Evolutionary conservation across 1,140 invertebrate species (phyloP), one percentile per base, ranked within the genome.

Genomic region (Caenorhabditis brenneri): DNA sequence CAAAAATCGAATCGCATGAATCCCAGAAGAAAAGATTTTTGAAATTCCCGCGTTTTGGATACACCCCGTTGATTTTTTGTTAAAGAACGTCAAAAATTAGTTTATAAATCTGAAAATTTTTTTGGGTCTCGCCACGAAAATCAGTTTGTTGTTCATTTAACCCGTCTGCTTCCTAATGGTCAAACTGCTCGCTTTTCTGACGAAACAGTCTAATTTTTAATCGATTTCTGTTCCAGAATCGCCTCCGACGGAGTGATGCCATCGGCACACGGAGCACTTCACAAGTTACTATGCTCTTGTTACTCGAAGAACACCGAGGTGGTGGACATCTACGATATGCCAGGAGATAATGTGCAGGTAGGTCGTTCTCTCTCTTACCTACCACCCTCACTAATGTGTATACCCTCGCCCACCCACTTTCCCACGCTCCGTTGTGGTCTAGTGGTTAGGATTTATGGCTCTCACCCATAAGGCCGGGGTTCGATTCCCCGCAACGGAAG

Each of bases 391-490:
- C 49, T 51, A 51, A 4, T 51, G 6, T 51, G 5, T 42, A 5
- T 42, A 42, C 39, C 12, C 39, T 42, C 39, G 39, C n/a, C n/a
- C n/a, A n/a, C n/a, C n/a, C n/a, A n/a, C n/a, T n/a, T n/a, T n/a
- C n/a, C n/a, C 39, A 12, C 39, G 39, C 39, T 42, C 39, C 12
- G 39, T 42, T 42, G 39, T 86, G 83, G 85, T 86, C 85, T 86
- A 86, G 85, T 86, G 94, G 94, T 93, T 94, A 94, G 94, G 94
- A 94, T 94, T 94, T 93, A 93, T 94, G 94, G 94, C 94, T 94
- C 93, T 94, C 94, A 94, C 94, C 93, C 93, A 93, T 93, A 93
- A 94, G 94, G 93, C 93, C 93, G 93, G 94, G 94, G 94, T 94
- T 94, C 94, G 93, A 94, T 94, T 94, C 94, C 94, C 94, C 93